phyloP scores from a whole-genome alignment of 1,140 invertebrate species.

The Vollenhovia emeryi region DNA sequence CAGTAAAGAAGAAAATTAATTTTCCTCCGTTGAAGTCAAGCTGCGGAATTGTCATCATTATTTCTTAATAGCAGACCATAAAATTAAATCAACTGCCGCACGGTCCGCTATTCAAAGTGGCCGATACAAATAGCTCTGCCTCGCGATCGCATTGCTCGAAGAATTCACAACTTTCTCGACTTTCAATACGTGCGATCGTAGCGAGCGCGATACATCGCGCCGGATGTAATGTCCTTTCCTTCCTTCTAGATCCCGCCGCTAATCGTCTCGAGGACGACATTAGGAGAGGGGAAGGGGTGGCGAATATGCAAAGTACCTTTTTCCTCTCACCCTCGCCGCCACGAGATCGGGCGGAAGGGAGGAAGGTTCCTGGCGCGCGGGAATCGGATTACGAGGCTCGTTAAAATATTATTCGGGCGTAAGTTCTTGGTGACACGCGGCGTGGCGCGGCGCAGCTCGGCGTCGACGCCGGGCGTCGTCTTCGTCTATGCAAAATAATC shows the following conservation, averaged over 20 bases:
- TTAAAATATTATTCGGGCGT: constrained; percentile 83
- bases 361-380: constrained; percentile 50
- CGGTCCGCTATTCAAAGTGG: neutral
- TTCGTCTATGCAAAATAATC: constrained; percentile 83
- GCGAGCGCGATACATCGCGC: neutral
- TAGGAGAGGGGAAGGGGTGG: constrained; percentile 63
- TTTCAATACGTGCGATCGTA: neutral
- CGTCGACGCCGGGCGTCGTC: constrained; percentile 74
- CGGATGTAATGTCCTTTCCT: constrained; percentile 40
- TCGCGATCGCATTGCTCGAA: neutral
- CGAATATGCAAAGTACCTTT: constrained; percentile 81
- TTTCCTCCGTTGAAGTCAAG: neutral
- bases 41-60: neutral
- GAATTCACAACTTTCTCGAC: neutral
- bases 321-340: constrained; percentile 67
- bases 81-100: neutral
- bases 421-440: constrained; percentile 83
- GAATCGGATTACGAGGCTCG: constrained; percentile 83
- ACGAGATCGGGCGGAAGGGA: constrained; percentile 51
- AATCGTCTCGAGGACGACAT: constrained; percentile 72
- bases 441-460: constrained; percentile 78
- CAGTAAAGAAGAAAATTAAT: constrained; percentile 12
- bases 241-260: constrained; percentile 51
- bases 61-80: neutral
- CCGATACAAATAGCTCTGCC: neutral